Conservation (phyloP, 2,888 invertebrate genomes). For the Zootermopsis nevadensis region DNA sequence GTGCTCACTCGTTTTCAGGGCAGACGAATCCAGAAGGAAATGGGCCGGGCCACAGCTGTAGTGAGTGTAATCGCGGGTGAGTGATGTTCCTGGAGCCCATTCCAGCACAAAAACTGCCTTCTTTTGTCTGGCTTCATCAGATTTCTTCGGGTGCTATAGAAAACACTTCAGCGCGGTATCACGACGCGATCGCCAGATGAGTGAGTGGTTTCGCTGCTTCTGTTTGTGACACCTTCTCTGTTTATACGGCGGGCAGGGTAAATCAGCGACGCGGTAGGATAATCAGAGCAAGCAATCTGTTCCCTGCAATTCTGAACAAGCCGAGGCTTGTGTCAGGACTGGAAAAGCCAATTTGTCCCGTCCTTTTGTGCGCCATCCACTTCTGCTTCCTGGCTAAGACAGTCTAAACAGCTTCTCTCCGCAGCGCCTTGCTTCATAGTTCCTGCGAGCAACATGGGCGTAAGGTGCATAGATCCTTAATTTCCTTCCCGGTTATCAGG, state of each 20-base stretch:
- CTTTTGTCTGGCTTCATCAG: constrained; percentile 3
- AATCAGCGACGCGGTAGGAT: not conserved
- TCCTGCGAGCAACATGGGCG: not conserved
- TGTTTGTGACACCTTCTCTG: constrained; percentile 7
- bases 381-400: constrained; percentile 14
- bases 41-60: no score
- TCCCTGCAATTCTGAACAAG: not conserved
- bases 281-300: not conserved
- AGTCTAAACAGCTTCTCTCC: constrained; percentile 20
- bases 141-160: not conserved
- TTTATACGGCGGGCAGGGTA: not conserved
- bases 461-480: not conserved
- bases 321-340: not conserved
- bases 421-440: not conserved
- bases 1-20: no score
- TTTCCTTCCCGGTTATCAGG: no score
- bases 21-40: no score
- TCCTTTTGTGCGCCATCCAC: constrained; percentile 15
- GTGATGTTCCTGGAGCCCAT: no score
- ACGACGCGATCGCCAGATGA: not conserved
- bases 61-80: no score
- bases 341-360: constrained; percentile 28
- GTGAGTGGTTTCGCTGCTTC: not conserved
- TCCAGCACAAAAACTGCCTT: not conserved
- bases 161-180: not conserved